phyloP scores from a whole-genome alignment of 2,113 vertebrate genomes.

The Ammodytes dubius region DNA sequence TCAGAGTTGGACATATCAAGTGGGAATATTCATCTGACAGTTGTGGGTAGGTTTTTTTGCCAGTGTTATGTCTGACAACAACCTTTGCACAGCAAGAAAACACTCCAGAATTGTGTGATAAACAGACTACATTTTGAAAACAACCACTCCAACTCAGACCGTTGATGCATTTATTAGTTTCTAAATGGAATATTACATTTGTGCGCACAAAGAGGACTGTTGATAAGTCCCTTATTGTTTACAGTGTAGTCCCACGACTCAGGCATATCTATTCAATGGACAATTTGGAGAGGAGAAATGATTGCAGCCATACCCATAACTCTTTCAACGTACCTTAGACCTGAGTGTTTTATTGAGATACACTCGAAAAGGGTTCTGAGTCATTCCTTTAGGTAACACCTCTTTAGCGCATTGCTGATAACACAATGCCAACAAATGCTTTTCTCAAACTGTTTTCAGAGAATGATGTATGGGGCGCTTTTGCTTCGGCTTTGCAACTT shows the following conservation, averaged over 20 bases:
- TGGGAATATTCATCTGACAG: slow-evolving; percentile 22
- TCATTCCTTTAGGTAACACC: neutral
- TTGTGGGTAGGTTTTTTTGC: slow-evolving; percentile 16
- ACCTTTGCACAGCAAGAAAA: slow-evolving; percentile 1
- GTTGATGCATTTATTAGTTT: neutral
- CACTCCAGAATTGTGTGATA: neutral
- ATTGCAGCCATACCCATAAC: neutral
- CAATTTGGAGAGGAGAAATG: neutral
- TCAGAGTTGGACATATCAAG: slow-evolving; percentile 19
- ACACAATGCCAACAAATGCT: neutral
- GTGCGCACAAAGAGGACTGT: neutral
- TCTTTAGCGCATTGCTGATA: neutral
- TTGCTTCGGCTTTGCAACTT: neutral
- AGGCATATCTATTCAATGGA: neutral
- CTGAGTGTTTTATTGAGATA: neutral
- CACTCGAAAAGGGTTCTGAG: neutral
- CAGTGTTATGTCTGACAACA: slow-evolving; percentile 20
- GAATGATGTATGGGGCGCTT: neutral
- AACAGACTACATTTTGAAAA: neutral
- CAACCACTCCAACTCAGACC: neutral
- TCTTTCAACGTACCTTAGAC: neutral
- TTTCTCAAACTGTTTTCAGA: neutral
- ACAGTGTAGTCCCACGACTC: neutral
- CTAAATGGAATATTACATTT: neutral
- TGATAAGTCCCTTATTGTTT: neutral